Evolutionary conservation across 2,888 invertebrate species (phyloP).

Genomic region (Herminia tarsipennalis): DNA sequence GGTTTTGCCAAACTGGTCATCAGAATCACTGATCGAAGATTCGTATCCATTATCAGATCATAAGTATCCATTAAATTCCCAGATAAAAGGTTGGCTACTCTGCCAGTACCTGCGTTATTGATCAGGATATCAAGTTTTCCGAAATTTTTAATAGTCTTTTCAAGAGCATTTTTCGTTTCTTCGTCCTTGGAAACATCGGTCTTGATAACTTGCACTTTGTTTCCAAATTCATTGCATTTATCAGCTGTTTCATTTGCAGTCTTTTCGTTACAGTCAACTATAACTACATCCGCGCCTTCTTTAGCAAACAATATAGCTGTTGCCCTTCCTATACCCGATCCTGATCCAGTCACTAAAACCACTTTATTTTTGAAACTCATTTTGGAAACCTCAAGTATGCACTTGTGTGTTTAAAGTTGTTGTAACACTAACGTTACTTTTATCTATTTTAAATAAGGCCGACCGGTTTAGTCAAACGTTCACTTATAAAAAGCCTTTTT

Average conservation of each 20-base stretch:
- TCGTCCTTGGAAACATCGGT: conserved; percentile 47
- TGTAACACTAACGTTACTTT: too few species aligned
- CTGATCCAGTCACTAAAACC: conserved; percentile 51
- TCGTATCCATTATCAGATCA: conserved; percentile 11
- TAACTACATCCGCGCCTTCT: conserved; percentile 33
- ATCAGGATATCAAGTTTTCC: conserved; percentile 51
- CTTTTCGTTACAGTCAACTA: conserved; percentile 33
- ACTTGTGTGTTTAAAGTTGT: too few species aligned
- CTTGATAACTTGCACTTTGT: conserved; percentile 35
- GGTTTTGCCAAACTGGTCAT: conserved; percentile 8
- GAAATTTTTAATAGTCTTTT: conserved; percentile 42
- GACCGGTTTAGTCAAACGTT: too few species aligned
- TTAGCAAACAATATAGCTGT: conserved; percentile 47
- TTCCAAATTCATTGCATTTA: conserved; percentile 28
- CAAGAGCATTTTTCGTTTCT: conserved; percentile 34
- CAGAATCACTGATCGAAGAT: conserved; percentile 6
- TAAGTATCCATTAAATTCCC: conserved; percentile 32
- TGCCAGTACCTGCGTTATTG: conserved; percentile 50
- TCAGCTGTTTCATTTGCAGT: conserved; percentile 20
- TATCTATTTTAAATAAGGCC: too few species aligned
- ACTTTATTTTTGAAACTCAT: conserved; percentile 53
- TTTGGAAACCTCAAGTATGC: too few species aligned
- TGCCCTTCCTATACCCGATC: conserved; percentile 55
- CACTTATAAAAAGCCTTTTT: too few species aligned
- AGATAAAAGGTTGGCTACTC: conserved; percentile 24